Evolutionary conservation across 2,113 vertebrate species (phyloP).

Genomic region (Cyprinodon variegatus): DNA sequence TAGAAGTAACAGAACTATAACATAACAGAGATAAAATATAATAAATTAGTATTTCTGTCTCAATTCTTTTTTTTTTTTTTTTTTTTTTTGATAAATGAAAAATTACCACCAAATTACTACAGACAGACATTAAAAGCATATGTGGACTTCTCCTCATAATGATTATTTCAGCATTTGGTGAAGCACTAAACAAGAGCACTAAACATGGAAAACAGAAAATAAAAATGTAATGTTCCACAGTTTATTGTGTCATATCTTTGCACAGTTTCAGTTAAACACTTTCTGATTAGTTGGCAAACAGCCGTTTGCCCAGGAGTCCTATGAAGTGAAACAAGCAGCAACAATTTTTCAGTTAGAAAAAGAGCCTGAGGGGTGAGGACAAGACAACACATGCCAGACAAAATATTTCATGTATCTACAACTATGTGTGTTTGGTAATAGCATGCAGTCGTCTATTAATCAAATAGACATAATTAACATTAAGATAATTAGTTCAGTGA

Average conservation of each 20-base stretch:
- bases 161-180: neutral
- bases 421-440: neutral
- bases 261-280: neutral
- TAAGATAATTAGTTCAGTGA: neutral
- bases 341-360: constrained; percentile 17
- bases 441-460: neutral
- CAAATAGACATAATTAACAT: neutral
- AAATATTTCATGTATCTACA: neutral
- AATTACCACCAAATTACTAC: too few species aligned
- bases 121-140: neutral
- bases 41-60: neutral
- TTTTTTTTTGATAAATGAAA: neutral
- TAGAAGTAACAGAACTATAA: neutral
- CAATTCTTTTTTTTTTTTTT: too few species aligned
- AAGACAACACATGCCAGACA: constrained; percentile 8
- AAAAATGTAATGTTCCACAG: neutral
- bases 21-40: neutral
- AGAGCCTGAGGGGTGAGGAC: constrained; percentile 2
- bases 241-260: neutral
- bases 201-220: neutral
- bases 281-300: constrained; percentile 28
- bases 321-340: constrained; percentile 34
- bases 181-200: neutral
- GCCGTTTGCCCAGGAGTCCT: constrained; percentile 36
- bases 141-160: neutral